Base-by-base conservation (phyloP, 2,888 invertebrate species). In the Cryptocephalus primarius region DNA sequence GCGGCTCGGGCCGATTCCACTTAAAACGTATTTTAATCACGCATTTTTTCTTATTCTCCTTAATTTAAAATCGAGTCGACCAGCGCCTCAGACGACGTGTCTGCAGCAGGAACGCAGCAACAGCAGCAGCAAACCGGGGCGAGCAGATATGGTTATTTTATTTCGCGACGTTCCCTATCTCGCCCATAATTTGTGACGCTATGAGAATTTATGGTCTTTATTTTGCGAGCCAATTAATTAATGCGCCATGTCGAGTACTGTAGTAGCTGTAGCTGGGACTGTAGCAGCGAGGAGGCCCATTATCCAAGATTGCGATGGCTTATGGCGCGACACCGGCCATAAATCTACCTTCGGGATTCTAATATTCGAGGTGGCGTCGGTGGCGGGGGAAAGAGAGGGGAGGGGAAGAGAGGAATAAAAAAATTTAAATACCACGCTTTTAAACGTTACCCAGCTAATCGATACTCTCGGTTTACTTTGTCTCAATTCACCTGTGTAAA, bases 191-290 rank as follows among this genome's bases (percentile, higher is more conserved):
- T 70, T 68, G 69, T 69, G 69, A 70, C 67, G 69, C 69, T 67
- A 66, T 64, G 68, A 63, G 67, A 70, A 70, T 70, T 70, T 70
- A 70, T 69, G 65, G 69, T 69, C 70, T 69, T 70, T 70, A 70
- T 70, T 70, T 70, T 68, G 69, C 66, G 67, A 69, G 69, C 69
- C 69, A 70, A 70, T 70, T 70, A 70, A 70, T 70, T 70, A 70
- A 69, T 70, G 69, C 70, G 60, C 66, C 43, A 43, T 43, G 11
- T 9, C 45, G 65, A 59, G 53, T 51, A 51, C 48, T 58, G 58
- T 57, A 57, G 59, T 56, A 53, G 58, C 54, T 53, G 61, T 54
- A 61, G 63, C 64, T 22, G 62, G 42, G 38, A 47, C 53, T 52
- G 62, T 54, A 61, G 63, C 64, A 61, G 46, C 34, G 42, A 40